Conservation (phyloP, 2,797 vertebrate species). For the Clarias pachynema region DNA sequence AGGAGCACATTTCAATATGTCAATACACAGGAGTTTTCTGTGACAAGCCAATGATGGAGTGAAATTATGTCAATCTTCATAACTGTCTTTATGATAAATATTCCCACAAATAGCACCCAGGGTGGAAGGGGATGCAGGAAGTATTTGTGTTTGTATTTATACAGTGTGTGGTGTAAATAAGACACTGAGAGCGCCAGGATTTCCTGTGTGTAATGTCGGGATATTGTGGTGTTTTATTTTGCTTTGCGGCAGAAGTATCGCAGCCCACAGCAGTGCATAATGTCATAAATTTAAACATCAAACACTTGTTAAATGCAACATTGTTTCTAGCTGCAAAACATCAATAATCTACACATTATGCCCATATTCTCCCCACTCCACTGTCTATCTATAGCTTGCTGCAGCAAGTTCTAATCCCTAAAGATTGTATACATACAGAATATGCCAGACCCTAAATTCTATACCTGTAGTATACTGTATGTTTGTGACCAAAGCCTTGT, state of each 20-base stretch:
- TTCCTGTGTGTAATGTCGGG: conserved; percentile 22
- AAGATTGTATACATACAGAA: not conserved
- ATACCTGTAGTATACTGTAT: not conserved
- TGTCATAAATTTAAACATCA: not conserved
- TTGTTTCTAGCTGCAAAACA: not conserved
- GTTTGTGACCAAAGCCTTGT: not conserved
- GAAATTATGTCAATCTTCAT: conserved; percentile 43
- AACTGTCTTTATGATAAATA: conserved; percentile 43
- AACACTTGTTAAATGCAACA: not conserved
- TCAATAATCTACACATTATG: not conserved
- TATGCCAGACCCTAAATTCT: not conserved
- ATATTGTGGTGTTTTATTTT: not conserved
- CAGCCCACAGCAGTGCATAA: not conserved
- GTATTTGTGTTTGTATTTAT: conserved; percentile 29
- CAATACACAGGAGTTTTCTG: conserved; percentile 49
- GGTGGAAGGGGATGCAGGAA: not conserved
- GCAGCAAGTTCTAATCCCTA: not conserved
- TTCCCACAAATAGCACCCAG: conserved; percentile 19
- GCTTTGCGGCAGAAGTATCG: not conserved
- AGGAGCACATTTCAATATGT: conserved; percentile 62
- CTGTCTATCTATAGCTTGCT: not conserved
- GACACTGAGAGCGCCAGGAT: not conserved
- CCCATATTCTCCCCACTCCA: not conserved
- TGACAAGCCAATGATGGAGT: conserved; percentile 40
- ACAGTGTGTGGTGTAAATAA: not conserved